Evolutionary conservation across 2,888 invertebrate species (phyloP), one percentile per base, ranked within the genome.

Genomic region (Saturnia japonica): DNA sequence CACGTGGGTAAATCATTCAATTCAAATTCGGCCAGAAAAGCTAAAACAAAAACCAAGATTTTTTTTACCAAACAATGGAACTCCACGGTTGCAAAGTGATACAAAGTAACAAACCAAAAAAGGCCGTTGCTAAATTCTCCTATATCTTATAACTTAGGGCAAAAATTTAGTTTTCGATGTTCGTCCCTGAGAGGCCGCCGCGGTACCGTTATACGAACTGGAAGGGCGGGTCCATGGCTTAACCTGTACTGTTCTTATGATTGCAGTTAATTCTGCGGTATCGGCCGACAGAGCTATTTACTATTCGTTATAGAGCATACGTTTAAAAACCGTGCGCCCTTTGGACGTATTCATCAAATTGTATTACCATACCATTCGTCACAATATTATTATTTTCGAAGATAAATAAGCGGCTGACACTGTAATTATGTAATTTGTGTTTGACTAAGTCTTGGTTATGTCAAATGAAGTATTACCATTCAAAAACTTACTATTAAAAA

Each of bases 161-260:
- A 73, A 3, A 66, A 42, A 75, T 71, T 71, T 75, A 81, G 86
- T 88, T 86, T 88, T 88, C 87, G 87, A 86, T 80, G 87, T 80
- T 79, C 82, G 85, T 82, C 86, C 82, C 84, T 84, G 84, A 87
- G 85, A 79, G 72, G 71, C 57, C 73, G 74, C 43, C 73, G 74
- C 43, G 64, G 85, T 91, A 85, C 93, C 93, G 93, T 93, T 93
- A 91, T 75, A 72, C 75, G 70, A 76, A 88, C 88, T 83, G 86
- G 88, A 82, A 78, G 79, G 80, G 79, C 87, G 77, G 80, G 87
- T 86, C 82, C 76, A 71, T 75, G 72, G 73, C 74, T 76, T 75
- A 75, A 79, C 74, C 82, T 79, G 87, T 90, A 91, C 91, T 91
- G 91, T 91, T 88, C 88, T 88, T 90, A 87, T 92, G 93, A 93